A percentile compares a stretch with the other conserved stretches of the same genome.
phyloP scores from a whole-genome alignment of 2,888 invertebrate species.

The Drosophila ustulata region DNA sequence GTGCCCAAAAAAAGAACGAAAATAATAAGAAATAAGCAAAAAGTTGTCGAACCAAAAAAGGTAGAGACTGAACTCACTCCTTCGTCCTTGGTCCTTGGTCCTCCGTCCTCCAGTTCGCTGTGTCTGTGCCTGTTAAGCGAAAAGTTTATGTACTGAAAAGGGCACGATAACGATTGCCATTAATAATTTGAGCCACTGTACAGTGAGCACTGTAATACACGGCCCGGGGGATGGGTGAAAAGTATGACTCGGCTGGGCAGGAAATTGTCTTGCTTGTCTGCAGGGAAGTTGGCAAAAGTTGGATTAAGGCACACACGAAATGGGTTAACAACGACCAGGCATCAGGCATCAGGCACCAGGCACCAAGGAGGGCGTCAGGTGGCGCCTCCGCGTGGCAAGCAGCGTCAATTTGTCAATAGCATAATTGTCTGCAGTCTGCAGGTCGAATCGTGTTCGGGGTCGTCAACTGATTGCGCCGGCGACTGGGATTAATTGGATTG shows the following conservation, averaged over 20 bases:
- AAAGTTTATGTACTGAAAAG: conserved; percentile 85
- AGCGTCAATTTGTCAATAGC: conserved; percentile 82
- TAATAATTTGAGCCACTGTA: conserved; percentile 81
- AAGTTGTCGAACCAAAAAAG: conserved; percentile 46
- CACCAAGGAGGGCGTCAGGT: conserved; percentile 30
- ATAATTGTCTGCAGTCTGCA: conserved; percentile 73
- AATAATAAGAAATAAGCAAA: conserved; percentile 18
- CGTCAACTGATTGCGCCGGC: conserved; percentile 37
- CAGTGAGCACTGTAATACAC: conserved; percentile 8
- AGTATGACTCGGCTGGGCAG: conserved; percentile 30
- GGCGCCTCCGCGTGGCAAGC: conserved; percentile 47
- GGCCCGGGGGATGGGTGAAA: neutral
- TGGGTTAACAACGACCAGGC: conserved; percentile 52
- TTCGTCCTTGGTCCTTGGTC: neutral
- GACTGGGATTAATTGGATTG: conserved; percentile 82
- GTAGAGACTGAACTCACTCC: conserved; percentile 22
- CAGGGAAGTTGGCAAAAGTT: conserved; percentile 57
- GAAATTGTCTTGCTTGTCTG: conserved; percentile 70
- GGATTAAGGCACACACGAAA: conserved; percentile 67
- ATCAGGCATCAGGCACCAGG: neutral
- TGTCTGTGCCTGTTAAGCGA: conserved; percentile 53
- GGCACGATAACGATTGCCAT: conserved; percentile 84
- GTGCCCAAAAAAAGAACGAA: conserved; percentile 26
- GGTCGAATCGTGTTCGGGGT: conserved; percentile 28
- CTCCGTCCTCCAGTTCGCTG: neutral